These are phyloP conservation scores for Centropus bengalensis DNA, from an alignment of 2,113 vertebrate genomes.

Conservation along the genomic window DNA sequence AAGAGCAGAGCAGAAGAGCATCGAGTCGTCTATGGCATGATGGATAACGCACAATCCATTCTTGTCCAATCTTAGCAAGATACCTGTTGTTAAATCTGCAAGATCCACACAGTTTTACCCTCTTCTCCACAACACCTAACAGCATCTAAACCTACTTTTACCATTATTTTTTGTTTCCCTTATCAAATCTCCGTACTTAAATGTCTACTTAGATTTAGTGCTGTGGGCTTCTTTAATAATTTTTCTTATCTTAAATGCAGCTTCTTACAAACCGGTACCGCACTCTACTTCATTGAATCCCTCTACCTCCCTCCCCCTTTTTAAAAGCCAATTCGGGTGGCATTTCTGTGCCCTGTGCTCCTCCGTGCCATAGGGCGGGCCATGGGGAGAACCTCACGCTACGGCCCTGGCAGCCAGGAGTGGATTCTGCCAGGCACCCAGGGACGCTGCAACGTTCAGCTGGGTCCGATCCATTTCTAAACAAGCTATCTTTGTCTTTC, in stretches of 20 bases:
- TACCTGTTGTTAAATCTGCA: background rate
- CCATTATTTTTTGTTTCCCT: background rate
- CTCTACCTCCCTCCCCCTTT: background rate
- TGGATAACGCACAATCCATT: background rate
- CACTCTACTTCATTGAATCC: background rate
- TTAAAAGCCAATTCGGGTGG: background rate
- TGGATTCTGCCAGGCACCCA: background rate
- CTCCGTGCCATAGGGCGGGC: background rate
- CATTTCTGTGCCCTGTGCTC: background rate
- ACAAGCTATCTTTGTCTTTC: background rate
- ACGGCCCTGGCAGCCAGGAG: background rate
- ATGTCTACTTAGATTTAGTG: background rate
- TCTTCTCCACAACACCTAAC: background rate
- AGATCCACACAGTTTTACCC: background rate
- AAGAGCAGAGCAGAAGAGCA: background rate
- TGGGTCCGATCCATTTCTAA: background rate
- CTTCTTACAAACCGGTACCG: background rate
- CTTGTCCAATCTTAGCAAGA: background rate
- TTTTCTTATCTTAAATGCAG: background rate
- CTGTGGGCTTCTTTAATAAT: background rate
- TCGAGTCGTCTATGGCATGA: background rate
- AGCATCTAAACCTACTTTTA: background rate
- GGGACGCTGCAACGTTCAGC: background rate
- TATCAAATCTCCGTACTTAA: background rate
- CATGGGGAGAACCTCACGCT: background rate